Conservation (phyloP, 2,113 vertebrate species). For the Grammomys dolichurus region DNA sequence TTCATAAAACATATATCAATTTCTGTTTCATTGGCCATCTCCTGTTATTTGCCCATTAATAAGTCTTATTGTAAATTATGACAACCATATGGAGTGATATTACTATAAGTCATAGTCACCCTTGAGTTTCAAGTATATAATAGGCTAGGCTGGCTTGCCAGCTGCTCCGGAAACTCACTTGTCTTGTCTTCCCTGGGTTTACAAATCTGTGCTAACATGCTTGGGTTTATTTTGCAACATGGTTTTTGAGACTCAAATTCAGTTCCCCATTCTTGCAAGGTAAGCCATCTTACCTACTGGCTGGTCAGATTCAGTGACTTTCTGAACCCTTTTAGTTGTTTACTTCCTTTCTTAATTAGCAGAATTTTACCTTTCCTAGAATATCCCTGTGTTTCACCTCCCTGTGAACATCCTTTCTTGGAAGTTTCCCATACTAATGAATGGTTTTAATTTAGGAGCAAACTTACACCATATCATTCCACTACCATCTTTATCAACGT, state of each 20-base stretch:
- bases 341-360: neutral
- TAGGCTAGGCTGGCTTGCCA: neutral
- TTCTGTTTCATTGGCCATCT: neutral
- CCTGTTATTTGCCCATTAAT: conserved; percentile 13
- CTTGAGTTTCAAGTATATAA: neutral
- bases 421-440: neutral
- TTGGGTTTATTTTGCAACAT: neutral
- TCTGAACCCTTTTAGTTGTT: neutral
- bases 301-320: neutral
- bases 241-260: neutral
- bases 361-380: neutral
- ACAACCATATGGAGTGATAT: neutral
- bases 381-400: too few species aligned
- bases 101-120: neutral
- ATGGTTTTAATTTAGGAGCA: neutral
- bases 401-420: neutral
- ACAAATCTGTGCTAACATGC: neutral
- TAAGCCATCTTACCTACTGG: neutral
- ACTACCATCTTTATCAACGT: neutral
- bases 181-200: neutral
- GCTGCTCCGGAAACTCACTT: neutral
- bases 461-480: too few species aligned
- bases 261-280: neutral
- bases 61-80: neutral
- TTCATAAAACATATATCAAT: conserved; percentile 12